Base-by-base conservation (phyloP, 2,797 vertebrate genomes). In the Sebastes minor region DNA sequence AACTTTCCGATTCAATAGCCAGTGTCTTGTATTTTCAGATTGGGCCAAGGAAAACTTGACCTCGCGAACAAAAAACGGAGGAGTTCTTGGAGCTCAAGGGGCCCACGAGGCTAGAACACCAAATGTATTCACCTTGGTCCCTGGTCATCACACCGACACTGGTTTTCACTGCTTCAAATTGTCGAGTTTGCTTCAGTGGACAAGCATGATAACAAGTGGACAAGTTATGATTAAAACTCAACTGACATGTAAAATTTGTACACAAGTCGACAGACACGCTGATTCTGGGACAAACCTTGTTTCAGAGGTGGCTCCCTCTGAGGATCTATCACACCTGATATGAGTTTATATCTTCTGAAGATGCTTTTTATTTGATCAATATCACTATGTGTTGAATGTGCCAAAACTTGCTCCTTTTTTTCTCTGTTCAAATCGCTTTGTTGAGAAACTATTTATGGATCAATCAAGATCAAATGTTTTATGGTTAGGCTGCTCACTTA, bases 231-330 rank as follows among this genome's bases (percentile, higher is more conserved):
- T 33, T 11, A 13, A 42, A 68, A 32, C 55, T 27, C 11, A 23
- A 23, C 28, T 28, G 8, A 80, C 3, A 22, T 89, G 83, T 91
- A 82, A 82, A 79, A 74, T 75, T 1, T 82, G 76, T 83, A 66
- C 57, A 78, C 61, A 65, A 49, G 33, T 64, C 2, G 6, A 23
- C 16, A 28, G 12, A 46, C 38, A n/a, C 20, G 3, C 14, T 59
- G 33, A 69, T 74, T 38, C 18, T n/a, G 28, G 35, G 32, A 67
- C n/a, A 32, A 28, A 56, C 33, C 5, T 49, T 25, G 33, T 68
- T 55, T 12, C n/a, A 23, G 22, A 65, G 32, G 12, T 57, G 22
- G 8, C 13, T 64, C 11, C 63, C 3, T 42, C 7, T 67, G 13
- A 73, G 14, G 59, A 68, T 56, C 23, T 35, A 13, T 42, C 22